Base-by-base conservation (phyloP, 2,888 invertebrate genomes). In the Saturnia japonica region DNA sequence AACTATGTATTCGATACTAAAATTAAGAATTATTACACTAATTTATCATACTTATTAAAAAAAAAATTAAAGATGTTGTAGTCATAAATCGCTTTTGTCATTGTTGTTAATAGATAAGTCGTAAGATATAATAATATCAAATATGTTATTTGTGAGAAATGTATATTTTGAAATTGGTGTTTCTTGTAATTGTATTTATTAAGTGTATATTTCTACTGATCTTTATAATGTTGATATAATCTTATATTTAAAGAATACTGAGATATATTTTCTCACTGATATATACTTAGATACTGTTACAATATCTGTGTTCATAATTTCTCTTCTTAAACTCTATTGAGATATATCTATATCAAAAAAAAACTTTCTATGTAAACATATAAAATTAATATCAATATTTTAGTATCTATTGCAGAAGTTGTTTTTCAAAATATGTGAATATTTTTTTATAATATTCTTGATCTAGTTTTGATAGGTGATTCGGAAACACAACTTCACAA, bases 61-160 rank as follows among this genome's bases (percentile, higher is more conserved):
- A 40, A 8, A 64, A 40, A 28, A 14, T 28, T 28, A 40, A n/a
- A 64, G 40, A 40, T 40, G 40, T 22, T 54, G n/a, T 54, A 22
- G 22, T 12, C 12, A 28, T 60, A 12, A 28, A 60, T 64, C 64
- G 64, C 64, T 64, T 64, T 64, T 64, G 40, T 64, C 40, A 34
- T 62, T 62, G 34, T 62, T 64, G 19, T 60, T 60, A 28, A 40
- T 64, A 2, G 9, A n/a, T 64, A 62, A 51, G 51, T 45, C 45
- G 3, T 45, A 51, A 64, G 40, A 64, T 54, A 34, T 40, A 57
- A 34, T 40, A 57, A 25, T 57, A 57, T 57, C 25, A 25, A 57
- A 16, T 51, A 64, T 64, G 76, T 74, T 74, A 72, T 74, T 66
- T 67, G 68, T 43, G 51, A 54, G 67, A 74, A 45, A 67, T 73